These are phyloP conservation scores for Zosterops borbonicus DNA, from an alignment of 2,113 vertebrate genomes.

Conservation along the genomic window DNA sequence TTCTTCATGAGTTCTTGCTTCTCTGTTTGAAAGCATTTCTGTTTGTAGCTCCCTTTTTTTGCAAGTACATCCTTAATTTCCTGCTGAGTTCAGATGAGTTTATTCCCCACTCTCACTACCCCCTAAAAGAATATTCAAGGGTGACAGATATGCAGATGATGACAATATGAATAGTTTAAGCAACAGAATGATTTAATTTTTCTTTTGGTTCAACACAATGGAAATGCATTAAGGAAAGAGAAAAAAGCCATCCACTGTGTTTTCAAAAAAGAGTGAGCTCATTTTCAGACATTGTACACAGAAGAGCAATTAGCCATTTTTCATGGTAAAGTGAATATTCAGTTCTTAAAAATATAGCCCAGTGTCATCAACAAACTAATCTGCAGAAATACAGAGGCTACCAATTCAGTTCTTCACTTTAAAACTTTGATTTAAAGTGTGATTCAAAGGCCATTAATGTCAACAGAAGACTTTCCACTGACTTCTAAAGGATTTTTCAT, in stretches of 20 bases:
- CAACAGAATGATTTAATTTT: background rate
- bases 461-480: background rate
- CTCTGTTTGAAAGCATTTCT: background rate
- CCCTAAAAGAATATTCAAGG: background rate
- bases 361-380: background rate
- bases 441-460: background rate
- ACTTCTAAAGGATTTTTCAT: background rate
- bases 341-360: background rate
- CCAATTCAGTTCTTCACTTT: background rate
- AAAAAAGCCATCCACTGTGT: background rate
- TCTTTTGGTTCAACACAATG: background rate
- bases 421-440: background rate
- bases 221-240: background rate
- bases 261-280: background rate
- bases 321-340: background rate
- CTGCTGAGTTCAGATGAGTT: background rate
- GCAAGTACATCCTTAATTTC: background rate
- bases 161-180: background rate
- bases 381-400: background rate
- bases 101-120: background rate
- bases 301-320: background rate
- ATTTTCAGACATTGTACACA: background rate
- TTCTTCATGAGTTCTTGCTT: background rate
- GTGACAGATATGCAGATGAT: background rate
- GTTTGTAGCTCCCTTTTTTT: background rate